Conservation (phyloP, 2,797 vertebrate species). For the Columba guinea region DNA sequence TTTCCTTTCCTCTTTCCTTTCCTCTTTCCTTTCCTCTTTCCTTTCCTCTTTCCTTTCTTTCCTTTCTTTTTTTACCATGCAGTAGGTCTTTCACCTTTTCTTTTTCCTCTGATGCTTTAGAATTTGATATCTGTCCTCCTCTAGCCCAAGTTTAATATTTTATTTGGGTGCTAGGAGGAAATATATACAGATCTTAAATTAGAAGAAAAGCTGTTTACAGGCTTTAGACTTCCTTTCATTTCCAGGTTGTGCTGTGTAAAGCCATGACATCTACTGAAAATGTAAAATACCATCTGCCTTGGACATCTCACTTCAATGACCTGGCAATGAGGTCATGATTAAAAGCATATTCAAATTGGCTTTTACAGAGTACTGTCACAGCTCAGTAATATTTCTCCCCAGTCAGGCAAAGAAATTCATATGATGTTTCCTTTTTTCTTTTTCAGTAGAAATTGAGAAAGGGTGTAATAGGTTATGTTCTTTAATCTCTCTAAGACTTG, state of each 20-base stretch:
- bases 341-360: slow-evolving; percentile 13
- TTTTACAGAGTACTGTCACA: slow-evolving; percentile 3
- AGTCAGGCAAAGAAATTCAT: neutral
- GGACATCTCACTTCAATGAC: neutral
- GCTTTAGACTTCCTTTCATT: neutral
- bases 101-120: neutral
- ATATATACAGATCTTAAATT: neutral
- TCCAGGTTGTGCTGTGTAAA: neutral
- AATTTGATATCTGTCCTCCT: neutral
- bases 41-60: too few species aligned
- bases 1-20: too few species aligned
- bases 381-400: slow-evolving; percentile 1
- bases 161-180: neutral
- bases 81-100: neutral
- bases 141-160: neutral
- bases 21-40: too few species aligned
- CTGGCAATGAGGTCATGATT: neutral
- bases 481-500: neutral
- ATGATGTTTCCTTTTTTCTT: neutral
- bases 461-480: neutral
- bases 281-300: neutral
- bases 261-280: neutral
- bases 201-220: neutral
- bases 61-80: neutral
- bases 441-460: neutral